Evolutionary conservation across 1,140 invertebrate species (phyloP).

Genomic region (Saccostrea glomerata): DNA sequence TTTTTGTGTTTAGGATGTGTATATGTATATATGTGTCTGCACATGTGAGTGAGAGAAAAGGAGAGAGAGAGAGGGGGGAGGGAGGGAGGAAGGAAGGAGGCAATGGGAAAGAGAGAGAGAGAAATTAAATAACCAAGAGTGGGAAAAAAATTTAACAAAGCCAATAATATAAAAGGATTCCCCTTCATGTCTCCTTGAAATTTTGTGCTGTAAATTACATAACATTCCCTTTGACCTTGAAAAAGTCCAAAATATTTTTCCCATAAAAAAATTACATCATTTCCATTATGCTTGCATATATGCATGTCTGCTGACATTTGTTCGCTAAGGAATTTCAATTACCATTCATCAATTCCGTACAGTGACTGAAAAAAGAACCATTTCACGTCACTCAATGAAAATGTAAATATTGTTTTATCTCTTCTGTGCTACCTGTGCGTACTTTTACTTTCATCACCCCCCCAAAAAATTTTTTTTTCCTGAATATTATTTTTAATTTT

Average conservation of each 20-base stretch:
- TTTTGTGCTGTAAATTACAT: not conserved
- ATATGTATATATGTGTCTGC: not conserved
- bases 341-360: not conserved
- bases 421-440: not conserved
- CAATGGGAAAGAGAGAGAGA: not conserved
- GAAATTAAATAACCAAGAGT: not conserved
- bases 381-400: constrained; percentile 3
- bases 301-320: constrained; percentile 27
- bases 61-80: no score
- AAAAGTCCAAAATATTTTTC: not conserved
- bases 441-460: not conserved
- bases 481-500: not conserved
- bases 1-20: no score
- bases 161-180: not conserved
- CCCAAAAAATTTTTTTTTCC: not conserved
- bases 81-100: no score
- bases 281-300: constrained; percentile 20
- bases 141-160: not conserved
- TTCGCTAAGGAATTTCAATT: constrained; percentile 29
- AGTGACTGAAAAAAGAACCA: not conserved
- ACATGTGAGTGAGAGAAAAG: no score
- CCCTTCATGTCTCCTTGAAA: not conserved
- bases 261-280: not conserved
- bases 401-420: constrained; percentile 27
- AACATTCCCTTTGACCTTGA: constrained; percentile 24